phyloP scores from a whole-genome alignment of 2,113 vertebrate genomes.

The Tretioscincus oriximinensis region DNA sequence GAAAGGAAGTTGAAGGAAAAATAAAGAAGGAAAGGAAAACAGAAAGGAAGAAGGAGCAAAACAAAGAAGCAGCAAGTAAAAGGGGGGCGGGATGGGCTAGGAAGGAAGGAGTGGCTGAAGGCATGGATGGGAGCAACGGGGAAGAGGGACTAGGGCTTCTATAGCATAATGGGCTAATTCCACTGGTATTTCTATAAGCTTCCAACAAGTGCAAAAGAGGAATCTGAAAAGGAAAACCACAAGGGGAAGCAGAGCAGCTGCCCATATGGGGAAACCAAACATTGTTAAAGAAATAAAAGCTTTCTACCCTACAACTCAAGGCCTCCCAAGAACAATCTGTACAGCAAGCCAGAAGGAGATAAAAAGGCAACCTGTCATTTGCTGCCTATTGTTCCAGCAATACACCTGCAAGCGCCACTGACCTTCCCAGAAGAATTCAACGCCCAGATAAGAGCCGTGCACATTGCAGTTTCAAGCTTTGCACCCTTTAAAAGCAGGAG shows the following conservation, averaged over 20 bases:
- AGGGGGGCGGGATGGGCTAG: too few species aligned
- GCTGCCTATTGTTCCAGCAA: background rate
- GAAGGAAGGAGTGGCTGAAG: too few species aligned
- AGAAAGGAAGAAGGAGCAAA: too few species aligned
- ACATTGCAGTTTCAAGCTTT: background rate
- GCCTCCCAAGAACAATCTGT: too few species aligned
- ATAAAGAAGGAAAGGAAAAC: too few species aligned
- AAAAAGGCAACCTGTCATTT: background rate
- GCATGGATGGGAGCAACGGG: too few species aligned
- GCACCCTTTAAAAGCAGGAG: background rate
- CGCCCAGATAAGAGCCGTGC: too few species aligned
- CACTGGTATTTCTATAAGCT: slow-evolving; percentile 1
- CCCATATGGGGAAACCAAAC: background rate
- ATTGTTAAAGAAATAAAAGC: background rate
- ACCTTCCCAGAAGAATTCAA: background rate
- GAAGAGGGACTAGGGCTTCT: background rate
- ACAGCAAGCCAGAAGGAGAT: too few species aligned
- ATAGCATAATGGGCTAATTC: accelerated
- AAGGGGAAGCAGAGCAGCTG: background rate
- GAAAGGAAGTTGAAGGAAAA: too few species aligned
- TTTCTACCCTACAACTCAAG: background rate
- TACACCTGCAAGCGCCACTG: background rate
- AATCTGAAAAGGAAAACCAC: background rate
- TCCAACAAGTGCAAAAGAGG: background rate
- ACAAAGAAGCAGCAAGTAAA: background rate